Evolutionary conservation across 2,113 vertebrate species (phyloP).

Genomic region (Phylloscopus trochiloides): DNA sequence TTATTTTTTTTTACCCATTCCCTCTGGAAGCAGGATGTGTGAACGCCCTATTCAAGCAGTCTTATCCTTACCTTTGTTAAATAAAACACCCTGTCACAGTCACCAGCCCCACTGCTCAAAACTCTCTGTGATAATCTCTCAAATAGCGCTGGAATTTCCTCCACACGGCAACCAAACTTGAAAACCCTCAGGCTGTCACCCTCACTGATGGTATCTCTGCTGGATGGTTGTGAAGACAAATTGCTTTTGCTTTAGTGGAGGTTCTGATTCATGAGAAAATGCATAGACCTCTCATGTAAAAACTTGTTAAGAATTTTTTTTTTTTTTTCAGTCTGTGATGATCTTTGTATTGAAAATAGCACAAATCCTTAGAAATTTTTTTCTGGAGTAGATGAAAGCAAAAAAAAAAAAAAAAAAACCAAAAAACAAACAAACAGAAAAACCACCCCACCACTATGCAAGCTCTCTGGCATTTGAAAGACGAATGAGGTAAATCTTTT

Average conservation of each 20-base stretch:
- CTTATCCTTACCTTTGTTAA: background rate
- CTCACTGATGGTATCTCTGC: background rate
- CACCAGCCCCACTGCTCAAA: background rate
- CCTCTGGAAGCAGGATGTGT: background rate
- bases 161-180: background rate
- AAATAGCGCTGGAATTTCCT: background rate
- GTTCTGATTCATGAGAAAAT: conserved; percentile 2
- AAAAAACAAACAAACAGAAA: background rate
- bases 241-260: conserved; percentile 5
- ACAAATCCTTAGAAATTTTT: background rate
- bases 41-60: background rate
- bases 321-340: background rate
- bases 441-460: background rate
- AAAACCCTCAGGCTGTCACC: background rate
- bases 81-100: background rate
- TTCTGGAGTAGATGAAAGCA: background rate
- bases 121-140: background rate
- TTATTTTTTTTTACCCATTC: background rate
- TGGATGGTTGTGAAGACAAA: background rate
- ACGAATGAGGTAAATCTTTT: background rate
- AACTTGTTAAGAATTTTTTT: background rate
- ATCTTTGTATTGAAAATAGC: background rate
- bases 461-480: conserved; percentile 14
- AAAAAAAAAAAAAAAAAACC: background rate
- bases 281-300: background rate